Percentiles rank a stretch among this genome's conserved stretches.
Evolutionary conservation across 2,113 vertebrate species (phyloP).

Genomic region (Perca fluviatilis): DNA sequence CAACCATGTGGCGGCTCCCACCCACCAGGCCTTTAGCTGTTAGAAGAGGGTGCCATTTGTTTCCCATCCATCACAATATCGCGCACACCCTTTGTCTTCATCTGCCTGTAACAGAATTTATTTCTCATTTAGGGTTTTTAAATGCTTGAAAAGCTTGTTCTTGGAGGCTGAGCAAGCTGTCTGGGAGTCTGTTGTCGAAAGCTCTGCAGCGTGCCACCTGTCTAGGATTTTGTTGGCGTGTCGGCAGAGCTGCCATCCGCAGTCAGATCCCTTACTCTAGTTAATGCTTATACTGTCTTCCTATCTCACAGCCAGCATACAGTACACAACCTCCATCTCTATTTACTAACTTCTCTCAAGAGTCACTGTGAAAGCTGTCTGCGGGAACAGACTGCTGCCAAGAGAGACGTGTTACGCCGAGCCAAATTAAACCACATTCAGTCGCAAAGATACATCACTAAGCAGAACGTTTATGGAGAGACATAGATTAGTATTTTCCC

Average conservation of each 20-base stretch:
- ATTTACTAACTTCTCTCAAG: slow-evolving; percentile 22
- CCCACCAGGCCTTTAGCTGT: slow-evolving; percentile 6
- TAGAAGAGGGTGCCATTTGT: slow-evolving; percentile 21
- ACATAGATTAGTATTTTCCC: not conserved
- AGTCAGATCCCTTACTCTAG: slow-evolving; percentile 12
- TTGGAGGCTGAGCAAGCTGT: slow-evolving; percentile 28
- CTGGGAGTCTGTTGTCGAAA: slow-evolving; percentile 20
- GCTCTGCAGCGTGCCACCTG: slow-evolving; percentile 17
- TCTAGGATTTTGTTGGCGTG: slow-evolving; percentile 39
- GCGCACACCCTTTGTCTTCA: slow-evolving; percentile 5
- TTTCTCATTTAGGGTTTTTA: slow-evolving; percentile 27
- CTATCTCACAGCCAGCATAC: slow-evolving; percentile 3
- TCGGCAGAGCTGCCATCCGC: slow-evolving; percentile 33
- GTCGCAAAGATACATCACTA: not conserved
- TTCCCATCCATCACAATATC: slow-evolving; percentile 34
- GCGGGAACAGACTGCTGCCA: slow-evolving; percentile 17
- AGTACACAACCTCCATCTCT: slow-evolving; percentile 12
- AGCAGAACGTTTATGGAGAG: not conserved
- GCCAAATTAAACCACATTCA: slow-evolving; percentile 13
- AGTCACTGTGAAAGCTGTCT: not conserved
- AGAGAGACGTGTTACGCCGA: not conserved
- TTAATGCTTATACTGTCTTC: slow-evolving; percentile 3
- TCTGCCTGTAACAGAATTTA: slow-evolving; percentile 21
- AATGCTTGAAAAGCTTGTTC: slow-evolving; percentile 37
- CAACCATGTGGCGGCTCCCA: slow-evolving; percentile 34